Base-by-base conservation (phyloP, 2,113 vertebrate genomes). In the Caracal caracal region DNA sequence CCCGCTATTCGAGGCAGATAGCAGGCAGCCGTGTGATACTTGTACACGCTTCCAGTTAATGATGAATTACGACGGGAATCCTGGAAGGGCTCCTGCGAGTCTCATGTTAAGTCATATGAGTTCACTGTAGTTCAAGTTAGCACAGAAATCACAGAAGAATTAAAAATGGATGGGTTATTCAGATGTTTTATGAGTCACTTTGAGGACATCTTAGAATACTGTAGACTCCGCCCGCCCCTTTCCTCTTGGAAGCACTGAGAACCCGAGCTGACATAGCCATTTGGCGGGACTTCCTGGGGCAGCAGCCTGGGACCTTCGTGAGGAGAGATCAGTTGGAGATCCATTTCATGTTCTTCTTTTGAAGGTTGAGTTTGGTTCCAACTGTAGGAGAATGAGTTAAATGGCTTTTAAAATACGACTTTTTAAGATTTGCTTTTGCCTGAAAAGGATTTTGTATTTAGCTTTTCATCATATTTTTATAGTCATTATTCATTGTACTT, bases 81-180 rank as follows among this genome's bases (percentile, higher is more conserved):
- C 92, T 43, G 73, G 49, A 78, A 89, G 97, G 95, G 86, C 90
- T 53, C 43, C 88, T 68, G 83, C 37, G 68, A 90, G 70, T 73
- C 65, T 96, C 89, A 66, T 11, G 28, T 40, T 80, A n/a, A 96
- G 95, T 97, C 94, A 90, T 53, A 94, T 91, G 96, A 96, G 98
- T 98, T 98, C 93, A 30, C 71, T 20, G 16, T 68, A 49, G 95
- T 97, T 98, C 92, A 97, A 87, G 19, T 97, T 95, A 95, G 16
- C 96, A 30, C 93, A 90, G 95, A 96, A 95, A 95, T 96, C 96
- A 33, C 5, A 90, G 71, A 93, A 88, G 56, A 92, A 95, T 94
- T 97, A 82, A 87, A 97, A 93, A 83, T 49, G 81, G 95, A 76
- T 93, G 35, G 66, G 78, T 95, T 85, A 90, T 97, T 98, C 95